Conservation (phyloP, 92 coral and sea anemone species). For the Heteractis magnifica region DNA sequence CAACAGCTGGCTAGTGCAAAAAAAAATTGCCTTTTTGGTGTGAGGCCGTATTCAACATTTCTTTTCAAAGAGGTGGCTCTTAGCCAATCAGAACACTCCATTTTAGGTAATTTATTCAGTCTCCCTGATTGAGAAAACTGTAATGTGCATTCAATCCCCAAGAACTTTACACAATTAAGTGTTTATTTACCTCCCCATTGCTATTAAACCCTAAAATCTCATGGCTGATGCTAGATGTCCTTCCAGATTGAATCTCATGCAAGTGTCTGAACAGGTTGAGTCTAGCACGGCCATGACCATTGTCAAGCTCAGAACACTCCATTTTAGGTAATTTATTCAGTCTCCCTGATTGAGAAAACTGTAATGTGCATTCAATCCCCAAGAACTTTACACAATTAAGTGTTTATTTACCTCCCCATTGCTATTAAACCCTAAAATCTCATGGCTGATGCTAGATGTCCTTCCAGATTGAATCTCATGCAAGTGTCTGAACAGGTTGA, state of each 20-base stretch:
- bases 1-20: too few species aligned
- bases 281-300: constrained; percentile 97
- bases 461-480: constrained; percentile 98
- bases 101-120: too few species aligned
- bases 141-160: background rate
- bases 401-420: constrained; percentile 81
- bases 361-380: background rate
- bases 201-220: constrained; percentile 93
- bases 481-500: constrained; percentile 89
- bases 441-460: constrained; percentile 97
- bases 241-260: constrained; percentile 95
- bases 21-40: too few species aligned
- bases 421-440: constrained; percentile 91
- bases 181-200: constrained; percentile 77
- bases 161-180: background rate
- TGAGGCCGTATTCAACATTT: too few species aligned
- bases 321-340: too few species aligned
- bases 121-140: background rate
- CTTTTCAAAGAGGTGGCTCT: too few species aligned
- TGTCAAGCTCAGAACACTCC: constrained; percentile 93
- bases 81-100: too few species aligned
- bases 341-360: background rate
- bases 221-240: constrained; percentile 97
- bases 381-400: background rate
- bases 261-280: constrained; percentile 90